Evolutionary conservation across 2,797 vertebrate genomes (phyloP).

Genomic region (Lerista edwardsae): DNA sequence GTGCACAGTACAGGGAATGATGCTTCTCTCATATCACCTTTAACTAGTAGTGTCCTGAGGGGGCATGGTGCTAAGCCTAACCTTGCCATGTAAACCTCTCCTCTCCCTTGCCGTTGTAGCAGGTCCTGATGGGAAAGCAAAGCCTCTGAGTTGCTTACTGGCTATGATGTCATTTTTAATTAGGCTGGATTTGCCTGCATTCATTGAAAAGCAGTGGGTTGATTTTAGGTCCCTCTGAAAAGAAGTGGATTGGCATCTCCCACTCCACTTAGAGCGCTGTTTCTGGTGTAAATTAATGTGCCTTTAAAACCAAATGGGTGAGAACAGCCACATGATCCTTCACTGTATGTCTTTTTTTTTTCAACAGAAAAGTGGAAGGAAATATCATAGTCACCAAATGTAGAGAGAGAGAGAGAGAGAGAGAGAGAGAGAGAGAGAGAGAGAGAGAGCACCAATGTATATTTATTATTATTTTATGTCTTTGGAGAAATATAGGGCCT

Average conservation of each 20-base stretch:
- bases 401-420: neutral
- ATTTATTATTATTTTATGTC: slow-evolving; percentile 48
- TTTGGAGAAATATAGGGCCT: slow-evolving; percentile 43
- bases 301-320: neutral
- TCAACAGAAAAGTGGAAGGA: slow-evolving; percentile 2
- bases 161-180: neutral
- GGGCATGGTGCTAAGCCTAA: too few species aligned
- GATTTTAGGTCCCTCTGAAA: neutral
- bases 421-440: too few species aligned
- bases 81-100: too few species aligned
- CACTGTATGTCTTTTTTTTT: slow-evolving; percentile 12
- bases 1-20: too few species aligned
- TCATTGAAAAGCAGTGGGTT: neutral
- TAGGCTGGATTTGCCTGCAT: neutral
- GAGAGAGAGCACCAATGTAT: slow-evolving; percentile 19
- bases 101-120: too few species aligned
- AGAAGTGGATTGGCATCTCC: neutral
- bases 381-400: slow-evolving; percentile 27
- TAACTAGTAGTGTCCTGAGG: too few species aligned
- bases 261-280: neutral
- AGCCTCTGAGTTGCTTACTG: too few species aligned
- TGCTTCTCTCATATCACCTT: too few species aligned
- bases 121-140: too few species aligned
- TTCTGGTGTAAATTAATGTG: neutral
- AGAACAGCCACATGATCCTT: neutral